A percentile compares a stretch with the other conserved stretches of the same genome.
phyloP scores from a whole-genome alignment of 2,797 vertebrate species.

The Rallus crepitans region DNA sequence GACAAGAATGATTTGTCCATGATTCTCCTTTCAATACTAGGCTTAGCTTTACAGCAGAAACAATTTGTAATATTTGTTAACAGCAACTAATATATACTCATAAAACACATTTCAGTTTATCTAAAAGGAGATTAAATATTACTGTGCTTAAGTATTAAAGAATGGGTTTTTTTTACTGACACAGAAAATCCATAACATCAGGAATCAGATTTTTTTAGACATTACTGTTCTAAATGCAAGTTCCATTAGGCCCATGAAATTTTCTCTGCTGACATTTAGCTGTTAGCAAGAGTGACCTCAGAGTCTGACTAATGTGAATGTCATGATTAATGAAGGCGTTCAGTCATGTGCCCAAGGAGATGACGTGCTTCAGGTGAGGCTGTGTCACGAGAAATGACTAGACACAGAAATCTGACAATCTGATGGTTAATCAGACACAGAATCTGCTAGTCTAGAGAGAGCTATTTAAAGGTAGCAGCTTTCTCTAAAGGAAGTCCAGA shows the following conservation, averaged over 20 bases:
- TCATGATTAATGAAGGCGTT: constrained; percentile 26
- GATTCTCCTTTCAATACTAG: neutral
- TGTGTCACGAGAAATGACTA: constrained; percentile 36
- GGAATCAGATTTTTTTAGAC: neutral
- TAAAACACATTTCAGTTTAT: neutral
- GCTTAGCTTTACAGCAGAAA: neutral
- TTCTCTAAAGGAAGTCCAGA: neutral
- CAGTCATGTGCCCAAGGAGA: neutral
- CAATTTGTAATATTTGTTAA: neutral
- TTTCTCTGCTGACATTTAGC: constrained; percentile 51
- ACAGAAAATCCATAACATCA: neutral
- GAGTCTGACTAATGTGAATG: neutral
- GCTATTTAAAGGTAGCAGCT: neutral
- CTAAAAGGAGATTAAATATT: neutral
- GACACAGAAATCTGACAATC: neutral
- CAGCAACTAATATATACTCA: neutral
- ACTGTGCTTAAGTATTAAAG: neutral
- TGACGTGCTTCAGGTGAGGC: neutral
- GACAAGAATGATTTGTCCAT: neutral
- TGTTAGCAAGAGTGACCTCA: constrained; percentile 28
- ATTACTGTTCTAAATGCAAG: neutral
- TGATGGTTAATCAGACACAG: neutral
- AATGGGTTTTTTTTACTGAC: neutral
- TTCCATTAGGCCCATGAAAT: neutral
- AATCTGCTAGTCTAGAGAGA: neutral